Conservation (phyloP, 1,140 invertebrate species). For the Anastrepha obliqua region DNA sequence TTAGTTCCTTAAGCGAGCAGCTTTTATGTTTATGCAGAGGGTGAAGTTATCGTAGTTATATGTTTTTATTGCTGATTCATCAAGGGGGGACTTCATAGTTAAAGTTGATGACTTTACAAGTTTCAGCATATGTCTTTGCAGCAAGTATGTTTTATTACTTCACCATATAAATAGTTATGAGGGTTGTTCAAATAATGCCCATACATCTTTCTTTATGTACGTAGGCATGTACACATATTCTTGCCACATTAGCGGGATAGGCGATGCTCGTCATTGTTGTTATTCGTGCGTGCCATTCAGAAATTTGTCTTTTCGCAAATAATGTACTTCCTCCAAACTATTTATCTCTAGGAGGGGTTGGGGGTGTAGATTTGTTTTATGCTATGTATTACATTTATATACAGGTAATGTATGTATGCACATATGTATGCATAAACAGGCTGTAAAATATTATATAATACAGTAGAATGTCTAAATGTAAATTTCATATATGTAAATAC, state of each 20-base stretch:
- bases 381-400: background rate
- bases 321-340: conserved; percentile 14
- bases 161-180: background rate
- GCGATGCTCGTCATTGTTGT: conserved; percentile 4
- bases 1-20: background rate
- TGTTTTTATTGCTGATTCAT: conserved; percentile 34
- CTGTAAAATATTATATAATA: too few relatives aligned
- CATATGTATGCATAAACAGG: too few relatives aligned
- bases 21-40: background rate
- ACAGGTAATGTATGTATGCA: too few relatives aligned
- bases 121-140: conserved; percentile 67
- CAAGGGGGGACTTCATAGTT: conserved; percentile 30
- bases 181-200: background rate
- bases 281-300: conserved; percentile 36
- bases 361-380: background rate
- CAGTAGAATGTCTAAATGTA: too few relatives aligned
- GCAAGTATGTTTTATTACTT: background rate
- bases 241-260: background rate
- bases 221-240: background rate
- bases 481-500: background rate
- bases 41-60: background rate
- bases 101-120: conserved; percentile 72
- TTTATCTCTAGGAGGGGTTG: background rate
- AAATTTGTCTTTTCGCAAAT: conserved; percentile 50
- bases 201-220: background rate